A percentile compares a stretch with the other conserved stretches of the same genome.
phyloP scores from a whole-genome alignment of 1,140 invertebrate species.

The Hycleus phaleratus region DNA sequence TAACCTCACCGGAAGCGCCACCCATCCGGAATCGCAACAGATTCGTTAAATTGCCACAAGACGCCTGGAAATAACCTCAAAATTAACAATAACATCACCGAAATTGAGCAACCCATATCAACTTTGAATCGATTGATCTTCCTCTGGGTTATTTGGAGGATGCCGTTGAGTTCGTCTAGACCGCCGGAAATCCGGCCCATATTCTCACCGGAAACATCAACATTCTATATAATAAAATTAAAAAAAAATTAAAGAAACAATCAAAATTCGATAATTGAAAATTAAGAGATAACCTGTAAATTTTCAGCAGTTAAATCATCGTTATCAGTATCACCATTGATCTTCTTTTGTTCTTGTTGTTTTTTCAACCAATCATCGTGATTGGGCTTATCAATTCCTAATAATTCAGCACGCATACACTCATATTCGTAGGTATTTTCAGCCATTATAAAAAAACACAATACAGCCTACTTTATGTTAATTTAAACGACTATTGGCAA shows the following conservation, averaged over 20 bases:
- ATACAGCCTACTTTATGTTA: too few relatives aligned
- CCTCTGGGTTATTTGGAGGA: conserved; percentile 72
- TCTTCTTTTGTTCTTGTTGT: conserved; percentile 23
- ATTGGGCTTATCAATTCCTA: conserved; percentile 57
- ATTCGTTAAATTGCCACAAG: conserved; percentile 57
- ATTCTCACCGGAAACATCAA: conserved; percentile 61
- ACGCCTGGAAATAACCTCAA: conserved; percentile 43
- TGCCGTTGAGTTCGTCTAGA: conserved; percentile 74
- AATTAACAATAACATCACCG: neutral
- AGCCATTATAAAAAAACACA: conserved; percentile 39
- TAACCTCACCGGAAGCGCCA: conserved; percentile 4
- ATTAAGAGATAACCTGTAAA: conserved; percentile 20
- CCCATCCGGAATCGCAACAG: conserved; percentile 51
- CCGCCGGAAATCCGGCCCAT: conserved; percentile 63
- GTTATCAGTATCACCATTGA: conserved; percentile 15
- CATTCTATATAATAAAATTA: conserved; percentile 47
- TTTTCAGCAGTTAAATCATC: conserved; percentile 42
- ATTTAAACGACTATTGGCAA: too few relatives aligned
- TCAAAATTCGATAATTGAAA: neutral
- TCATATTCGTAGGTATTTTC: conserved; percentile 61
- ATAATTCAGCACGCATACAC: conserved; percentile 62
- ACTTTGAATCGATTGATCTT: conserved; percentile 85
- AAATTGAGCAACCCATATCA: conserved; percentile 19
- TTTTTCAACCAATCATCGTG: conserved; percentile 51
- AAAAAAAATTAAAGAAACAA: conserved; percentile 3